Base-by-base conservation (phyloP, 2,113 vertebrate genomes). In the Bostrychus sinensis region DNA sequence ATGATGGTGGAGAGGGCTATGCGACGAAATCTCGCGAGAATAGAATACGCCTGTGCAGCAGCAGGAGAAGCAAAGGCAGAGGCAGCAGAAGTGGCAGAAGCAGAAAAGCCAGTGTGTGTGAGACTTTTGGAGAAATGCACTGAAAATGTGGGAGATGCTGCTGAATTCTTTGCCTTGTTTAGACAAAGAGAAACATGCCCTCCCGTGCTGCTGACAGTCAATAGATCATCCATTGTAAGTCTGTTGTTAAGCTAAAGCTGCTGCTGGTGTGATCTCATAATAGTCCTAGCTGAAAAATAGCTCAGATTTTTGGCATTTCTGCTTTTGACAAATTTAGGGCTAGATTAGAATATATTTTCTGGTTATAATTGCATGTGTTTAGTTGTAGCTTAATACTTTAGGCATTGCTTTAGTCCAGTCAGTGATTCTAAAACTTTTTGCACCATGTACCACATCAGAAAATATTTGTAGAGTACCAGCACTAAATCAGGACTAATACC, bases 1-100 rank as follows among this genome's bases (percentile, higher is more conserved):
- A 42, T 56, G 62, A 66, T 50, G 48, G 72, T 60, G 64, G 57
- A 36, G 65, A 67, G 54, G 54, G n/a, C n/a, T n/a, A n/a, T n/a
- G n/a, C 37, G 14, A 26, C 56, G 34, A 83, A 79, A 38, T 25
- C 83, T 87, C 86, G 88, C 88, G 86, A 89, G 88, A 82, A 61
- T 68, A n/a, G n/a, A n/a, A n/a, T 19, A 10, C 23, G 46, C 22
- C 70, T 71, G 66, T 79, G 74, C 68, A 57, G 76, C 70, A 71
- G 42, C 19, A 50, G 46, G 1, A 23, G 43, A 19, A 23, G 43
- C 20, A 23, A 20, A 8, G 4, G 41, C 17, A 8, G 39, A 7
- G 41, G 5, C 7, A 19, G 41, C 11, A 7, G 32, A 34, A 34
- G 42, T 4, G 11, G 20, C 20, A 23, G 19, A 2, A 45, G 43